These are phyloP conservation scores for Clepsis dumicolana DNA, from an alignment of 2,888 invertebrate genomes.

Conservation along the genomic window DNA sequence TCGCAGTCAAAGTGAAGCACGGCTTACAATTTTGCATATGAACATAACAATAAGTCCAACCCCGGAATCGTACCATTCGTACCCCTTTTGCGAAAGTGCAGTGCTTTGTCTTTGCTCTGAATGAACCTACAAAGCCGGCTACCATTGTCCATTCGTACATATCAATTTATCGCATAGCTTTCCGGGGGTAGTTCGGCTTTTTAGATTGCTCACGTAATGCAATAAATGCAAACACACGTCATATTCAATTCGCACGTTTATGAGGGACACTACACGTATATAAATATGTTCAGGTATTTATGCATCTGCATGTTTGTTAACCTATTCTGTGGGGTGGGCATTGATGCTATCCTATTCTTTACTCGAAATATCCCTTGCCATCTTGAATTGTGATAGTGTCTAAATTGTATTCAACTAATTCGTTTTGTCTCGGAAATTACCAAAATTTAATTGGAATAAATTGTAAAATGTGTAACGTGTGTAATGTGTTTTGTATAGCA, in stretches of 20 bases:
- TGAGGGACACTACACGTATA: not conserved
- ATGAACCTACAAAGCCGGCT: conserved; percentile 9
- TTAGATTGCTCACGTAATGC: not conserved
- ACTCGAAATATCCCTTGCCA: no score
- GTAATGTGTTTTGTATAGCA: no score
- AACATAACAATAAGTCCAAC: conserved; percentile 5
- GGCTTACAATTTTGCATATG: not conserved
- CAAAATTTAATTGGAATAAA: no score
- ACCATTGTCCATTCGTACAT: conserved; percentile 11
- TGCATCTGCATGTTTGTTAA: no score
- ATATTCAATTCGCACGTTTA: not conserved
- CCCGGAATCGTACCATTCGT: not conserved
- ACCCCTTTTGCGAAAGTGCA: conserved; percentile 12
- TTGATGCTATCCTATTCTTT: no score
- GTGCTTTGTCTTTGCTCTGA: conserved; percentile 15
- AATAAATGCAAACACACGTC: not conserved
- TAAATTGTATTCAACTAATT: no score
- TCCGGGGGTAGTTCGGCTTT: not conserved
- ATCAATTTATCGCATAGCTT: conserved; percentile 12
- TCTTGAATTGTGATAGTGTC: no score
- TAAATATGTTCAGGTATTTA: no score
- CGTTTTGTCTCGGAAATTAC: no score
- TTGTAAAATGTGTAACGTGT: no score
- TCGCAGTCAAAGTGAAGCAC: not conserved
- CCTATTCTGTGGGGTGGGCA: no score